A percentile compares a stretch with the other conserved stretches of the same genome.
phyloP scores from a whole-genome alignment of 35 echinoderm and acorn worm species.

The Apostichopus californicus region DNA sequence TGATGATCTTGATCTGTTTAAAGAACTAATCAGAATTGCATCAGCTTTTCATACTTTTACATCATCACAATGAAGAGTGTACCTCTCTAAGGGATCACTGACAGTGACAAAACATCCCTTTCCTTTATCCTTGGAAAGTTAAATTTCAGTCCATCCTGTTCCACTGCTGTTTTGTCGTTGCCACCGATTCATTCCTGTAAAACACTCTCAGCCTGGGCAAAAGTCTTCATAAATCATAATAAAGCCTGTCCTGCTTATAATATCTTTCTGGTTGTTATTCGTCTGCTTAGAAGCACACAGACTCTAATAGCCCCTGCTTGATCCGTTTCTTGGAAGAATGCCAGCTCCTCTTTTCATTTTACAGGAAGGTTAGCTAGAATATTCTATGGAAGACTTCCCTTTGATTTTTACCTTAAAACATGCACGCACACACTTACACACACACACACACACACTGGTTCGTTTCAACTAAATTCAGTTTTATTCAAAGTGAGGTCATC shows the following conservation, averaged over 20 bases:
- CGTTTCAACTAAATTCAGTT: neutral
- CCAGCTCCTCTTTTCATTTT: neutral
- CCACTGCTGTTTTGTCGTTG: neutral
- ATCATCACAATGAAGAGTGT: too few relatives aligned
- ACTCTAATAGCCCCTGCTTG: too few relatives aligned
- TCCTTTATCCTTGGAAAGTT: neutral
- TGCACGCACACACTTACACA: neutral
- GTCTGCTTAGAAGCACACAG: too few relatives aligned
- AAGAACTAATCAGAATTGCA: neutral
- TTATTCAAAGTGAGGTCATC: neutral
- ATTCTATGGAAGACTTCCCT: neutral
- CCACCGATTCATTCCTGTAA: neutral
- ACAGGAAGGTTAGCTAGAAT: neutral
- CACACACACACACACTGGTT: neutral
- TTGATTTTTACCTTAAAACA: neutral
- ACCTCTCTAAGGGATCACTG: too few relatives aligned
- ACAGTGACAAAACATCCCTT: too few relatives aligned
- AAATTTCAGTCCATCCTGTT: neutral
- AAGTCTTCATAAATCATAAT: neutral
- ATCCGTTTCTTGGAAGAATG: slow-evolving; percentile 11
- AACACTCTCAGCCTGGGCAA: neutral
- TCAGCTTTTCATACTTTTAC: neutral
- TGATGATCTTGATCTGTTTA: neutral
- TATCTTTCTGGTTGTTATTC: neutral
- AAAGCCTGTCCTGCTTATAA: neutral